These are phyloP conservation scores for Brachyptera risi DNA, from an alignment of 2,888 invertebrate species.

Conservation along the genomic window DNA sequence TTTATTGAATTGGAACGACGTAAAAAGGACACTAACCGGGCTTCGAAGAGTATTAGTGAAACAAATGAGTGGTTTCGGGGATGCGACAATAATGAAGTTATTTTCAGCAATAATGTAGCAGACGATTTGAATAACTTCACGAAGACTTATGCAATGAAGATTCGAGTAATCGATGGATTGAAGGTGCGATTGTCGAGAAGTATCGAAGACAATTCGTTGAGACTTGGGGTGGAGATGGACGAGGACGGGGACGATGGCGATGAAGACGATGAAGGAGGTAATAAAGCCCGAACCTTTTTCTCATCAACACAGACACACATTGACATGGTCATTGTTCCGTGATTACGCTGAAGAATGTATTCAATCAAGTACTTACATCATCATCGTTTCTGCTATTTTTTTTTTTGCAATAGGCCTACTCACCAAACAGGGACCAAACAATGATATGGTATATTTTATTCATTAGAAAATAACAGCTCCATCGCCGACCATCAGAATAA, in stretches of 20 bases:
- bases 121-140: neutral
- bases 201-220: neutral
- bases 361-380: no score
- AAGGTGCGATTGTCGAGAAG: slow-evolving; percentile 6
- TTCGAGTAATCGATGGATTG: slow-evolving; percentile 13
- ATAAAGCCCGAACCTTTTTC: no score
- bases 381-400: no score
- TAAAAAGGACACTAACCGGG: neutral
- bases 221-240: slow-evolving; percentile 17
- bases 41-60: neutral
- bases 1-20: slow-evolving; percentile 1
- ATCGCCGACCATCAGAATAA: no score
- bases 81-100: no score
- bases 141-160: neutral
- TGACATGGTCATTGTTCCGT: no score
- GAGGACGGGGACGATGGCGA: neutral
- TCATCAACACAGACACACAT: no score
- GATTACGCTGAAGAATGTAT: no score
- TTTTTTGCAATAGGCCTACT: no score
- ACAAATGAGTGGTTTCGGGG: neutral
- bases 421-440: no score
- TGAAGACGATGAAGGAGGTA: slow-evolving; percentile 1
- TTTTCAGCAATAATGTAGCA: neutral
- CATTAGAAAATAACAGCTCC: no score
- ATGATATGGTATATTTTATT: no score